Evolutionary conservation across 2,113 vertebrate genomes (phyloP), one percentile per base, ranked within the genome.

Genomic region (Hylia prasina): DNA sequence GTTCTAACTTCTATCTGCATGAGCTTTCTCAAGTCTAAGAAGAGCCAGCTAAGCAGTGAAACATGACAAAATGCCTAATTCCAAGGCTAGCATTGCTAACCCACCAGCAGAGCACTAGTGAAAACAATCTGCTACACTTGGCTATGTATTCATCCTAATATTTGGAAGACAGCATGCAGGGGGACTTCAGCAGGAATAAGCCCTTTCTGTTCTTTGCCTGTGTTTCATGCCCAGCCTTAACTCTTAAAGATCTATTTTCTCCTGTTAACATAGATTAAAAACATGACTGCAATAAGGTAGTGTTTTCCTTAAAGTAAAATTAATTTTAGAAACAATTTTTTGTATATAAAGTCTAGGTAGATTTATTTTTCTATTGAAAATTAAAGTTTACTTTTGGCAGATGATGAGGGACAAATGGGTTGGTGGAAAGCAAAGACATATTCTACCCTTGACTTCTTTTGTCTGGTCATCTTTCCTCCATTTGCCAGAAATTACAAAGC

Each of bases 291-390:
- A 89, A 93, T 54, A 57, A 72, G 33, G 7, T 58, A 71, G 28
- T 86, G 54, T 75, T 90, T 95, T 95, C 56, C 60, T 86, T 86
- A 68, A 75, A 65, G 66, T 42, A 42, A 79, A 82, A 69, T 40
- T 50, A 19, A 83, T 89, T 90, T 81, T 22, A 53, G 78, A 85
- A 94, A 65, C 51, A 91, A 77, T 56, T 85, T 22, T 78, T 45
- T 87, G 48, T 37, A 80, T 28, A 27, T 65, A 72, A 85, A 84
- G 21, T 40, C 76, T 16, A 64, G 45, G 25, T 69, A 88, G 68
- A 87, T 83, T 94, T 95, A 89, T 95, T 96, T 95, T 94, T 73
- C 68, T 82, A 35, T 64, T 83, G 79, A 71, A 89, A 96, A 90
- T 48, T 83, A 44, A 89, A 94, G 76, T 81, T 96, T 64, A 69